Base-by-base conservation (phyloP, 2,113 vertebrate species). In the Puffinus mauretanicus region DNA sequence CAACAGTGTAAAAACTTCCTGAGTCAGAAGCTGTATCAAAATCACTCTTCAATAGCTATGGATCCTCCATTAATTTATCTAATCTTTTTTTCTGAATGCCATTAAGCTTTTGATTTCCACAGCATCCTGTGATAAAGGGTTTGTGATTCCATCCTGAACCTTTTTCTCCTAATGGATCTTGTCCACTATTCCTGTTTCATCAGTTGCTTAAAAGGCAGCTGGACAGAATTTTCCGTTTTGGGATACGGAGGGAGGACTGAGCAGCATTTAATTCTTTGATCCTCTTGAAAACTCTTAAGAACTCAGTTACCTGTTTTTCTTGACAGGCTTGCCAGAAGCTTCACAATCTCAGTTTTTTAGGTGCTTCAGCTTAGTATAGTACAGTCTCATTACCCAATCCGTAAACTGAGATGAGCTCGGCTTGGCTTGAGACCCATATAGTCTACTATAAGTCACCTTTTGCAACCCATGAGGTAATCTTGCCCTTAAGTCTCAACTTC, bases 321-420 rank as follows among this genome's bases (percentile, higher is more conserved):
- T 80, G 64, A 38, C n/a, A 38, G 13, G 15, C 12, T 52, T 87
- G 42, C 18, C 49, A 71, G 42, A 49, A 84, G 6, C 52, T 67
- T n/a, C 55, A 58, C 47, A 24, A 4, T 19, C 44, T 85, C 42
- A 19, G 2, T 13, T 75, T 69, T 82, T 60, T 17, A n/a, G 69
- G 9, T 75, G 21, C 20, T 79, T 85, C 44, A 47, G 3, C 13
- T 84, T 46, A 71, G 32, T 46, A 10, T 16, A 38, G 29, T 51
- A 15, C 2, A 7, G 7, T 79, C 71, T 86, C 13, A 34, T 73
- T 1, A 5, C 46, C 16, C 30, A 30, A 0, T 60, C 44, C 2
- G 7, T 82, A 65, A 73, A n/a, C 0, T 8, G 47, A 54, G 30
- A 34, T 71, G 64, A 46, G 51, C 24, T 80, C 0, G 0, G 11